Evolutionary conservation across 2,888 invertebrate species (phyloP).

Genomic region (Xestia ashworthii): DNA sequence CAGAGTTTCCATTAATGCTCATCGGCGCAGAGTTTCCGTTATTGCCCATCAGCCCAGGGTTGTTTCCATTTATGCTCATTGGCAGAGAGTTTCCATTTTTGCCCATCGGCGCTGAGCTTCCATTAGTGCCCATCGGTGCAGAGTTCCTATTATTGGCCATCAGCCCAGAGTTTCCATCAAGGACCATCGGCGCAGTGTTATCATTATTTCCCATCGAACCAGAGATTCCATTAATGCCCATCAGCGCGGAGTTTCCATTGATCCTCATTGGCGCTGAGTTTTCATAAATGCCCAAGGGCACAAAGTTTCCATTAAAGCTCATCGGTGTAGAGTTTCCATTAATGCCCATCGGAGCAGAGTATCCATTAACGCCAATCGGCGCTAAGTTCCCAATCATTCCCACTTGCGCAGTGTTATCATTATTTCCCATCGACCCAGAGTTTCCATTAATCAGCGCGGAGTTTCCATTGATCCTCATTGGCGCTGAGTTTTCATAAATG

Average conservation of each 20-base stretch:
- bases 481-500: background rate
- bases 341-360: background rate
- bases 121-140: background rate
- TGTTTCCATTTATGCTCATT: background rate
- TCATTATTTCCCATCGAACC: no score
- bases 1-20: background rate
- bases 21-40: background rate
- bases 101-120: background rate
- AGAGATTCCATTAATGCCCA: background rate
- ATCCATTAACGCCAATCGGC: background rate
- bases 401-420: background rate
- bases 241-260: slow-evolving; percentile 8
- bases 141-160: background rate
- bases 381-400: background rate
- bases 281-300: background rate
- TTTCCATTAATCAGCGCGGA: background rate
- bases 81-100: background rate
- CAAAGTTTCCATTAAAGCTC: background rate
- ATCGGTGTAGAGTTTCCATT: background rate
- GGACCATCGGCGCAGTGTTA: background rate
- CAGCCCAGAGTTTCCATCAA: background rate
- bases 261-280: slow-evolving; percentile 23
- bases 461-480: slow-evolving; percentile 7
- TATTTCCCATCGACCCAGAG: no score
- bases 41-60: background rate